Base-by-base conservation (phyloP, 2,113 vertebrate genomes). In the Cinclus cinclus region DNA sequence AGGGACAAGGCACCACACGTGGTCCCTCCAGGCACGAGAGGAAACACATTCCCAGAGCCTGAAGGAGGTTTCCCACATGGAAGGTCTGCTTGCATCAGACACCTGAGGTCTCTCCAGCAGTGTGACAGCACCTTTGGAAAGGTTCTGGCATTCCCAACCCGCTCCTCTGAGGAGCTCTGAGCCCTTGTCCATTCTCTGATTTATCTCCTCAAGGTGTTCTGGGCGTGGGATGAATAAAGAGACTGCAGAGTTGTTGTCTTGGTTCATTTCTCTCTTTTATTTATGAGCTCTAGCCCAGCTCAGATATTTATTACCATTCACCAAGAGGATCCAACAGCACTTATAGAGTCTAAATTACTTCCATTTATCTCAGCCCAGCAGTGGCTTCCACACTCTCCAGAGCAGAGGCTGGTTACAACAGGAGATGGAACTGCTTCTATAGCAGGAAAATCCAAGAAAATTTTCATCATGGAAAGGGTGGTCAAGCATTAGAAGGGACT, bases 1-100 rank as follows among this genome's bases (percentile, higher is more conserved):
- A 17, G 33, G 28, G 30, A 22, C 4, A 9, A 39, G 56, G 56
- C 10, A 12, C 59, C 69, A 42, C 3, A 0, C 0, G 2, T 17
- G 83, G 44, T 6, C 35, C 58, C 71, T 58, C 62, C 80, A 22
- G 35, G 53, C 17, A 49, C 0, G 0, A 44, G 41, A 22, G 30
- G 13, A 85, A 39, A 39, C 23, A 2, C 37, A 3, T 39, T 55
- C 37, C 75, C 83, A 44, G 42, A 49, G 58, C 60, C 60, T 42
- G 47, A 14, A 27, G 62, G 7, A 35, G 47, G 28, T 70, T 67
- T 85, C 47, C 52, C 11, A 2, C 1, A 0, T 3, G 42, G 78
- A 53, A 75, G 49, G 76, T 31, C 76, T 68, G 35, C 47, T 63
- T 10, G 25, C 37, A 23, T 13, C 14, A 7, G 23, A 11, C 20